phyloP scores from a whole-genome alignment of 2,113 vertebrate genomes.

The Hippocampus zosterae region DNA sequence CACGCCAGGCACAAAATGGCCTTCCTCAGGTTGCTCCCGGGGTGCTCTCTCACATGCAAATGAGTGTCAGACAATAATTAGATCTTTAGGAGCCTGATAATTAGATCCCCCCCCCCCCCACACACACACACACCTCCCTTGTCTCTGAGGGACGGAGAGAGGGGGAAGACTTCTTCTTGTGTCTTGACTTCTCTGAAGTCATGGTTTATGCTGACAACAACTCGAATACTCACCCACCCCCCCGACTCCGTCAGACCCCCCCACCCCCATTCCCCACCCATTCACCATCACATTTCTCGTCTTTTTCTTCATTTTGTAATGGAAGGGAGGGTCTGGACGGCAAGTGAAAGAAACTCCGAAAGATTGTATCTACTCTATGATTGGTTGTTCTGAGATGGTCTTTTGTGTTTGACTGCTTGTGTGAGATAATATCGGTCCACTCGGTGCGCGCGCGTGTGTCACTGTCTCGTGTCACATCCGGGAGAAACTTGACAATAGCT shows the following conservation, averaged over 20 bases:
- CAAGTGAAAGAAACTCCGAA: constrained; percentile 55
- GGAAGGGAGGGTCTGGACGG: constrained; percentile 50
- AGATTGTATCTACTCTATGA: constrained; percentile 65
- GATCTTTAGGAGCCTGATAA: constrained; percentile 72
- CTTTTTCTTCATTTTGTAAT: constrained; percentile 61
- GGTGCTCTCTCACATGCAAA: constrained; percentile 68
- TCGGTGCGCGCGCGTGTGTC: constrained; percentile 20
- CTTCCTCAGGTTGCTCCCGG: constrained; percentile 58
- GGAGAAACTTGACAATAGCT: constrained; percentile 46
- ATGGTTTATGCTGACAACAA: constrained; percentile 47
- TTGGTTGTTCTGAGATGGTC: constrained; percentile 62
- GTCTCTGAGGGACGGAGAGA: constrained; percentile 50
- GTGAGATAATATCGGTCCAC: constrained; percentile 57
- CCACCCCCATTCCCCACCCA: not conserved
- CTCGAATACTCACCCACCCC: constrained; percentile 4
- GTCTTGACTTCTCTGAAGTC: constrained; percentile 56
- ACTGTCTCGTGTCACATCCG: constrained; percentile 44
- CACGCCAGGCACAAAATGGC: constrained; percentile 67
- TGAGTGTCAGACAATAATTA: constrained; percentile 69
- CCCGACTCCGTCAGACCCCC: not conserved
- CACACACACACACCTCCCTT: constrained; percentile 12
- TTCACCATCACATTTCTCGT: constrained; percentile 55
- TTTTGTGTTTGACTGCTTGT: constrained; percentile 55
- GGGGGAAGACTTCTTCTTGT: constrained; percentile 55
- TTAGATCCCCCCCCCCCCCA: constrained; percentile 59